Percentiles rank a stretch among this genome's conserved stretches.
phyloP scores from a whole-genome alignment of 2,113 vertebrate genomes.

The Clarias macrocephalus region DNA sequence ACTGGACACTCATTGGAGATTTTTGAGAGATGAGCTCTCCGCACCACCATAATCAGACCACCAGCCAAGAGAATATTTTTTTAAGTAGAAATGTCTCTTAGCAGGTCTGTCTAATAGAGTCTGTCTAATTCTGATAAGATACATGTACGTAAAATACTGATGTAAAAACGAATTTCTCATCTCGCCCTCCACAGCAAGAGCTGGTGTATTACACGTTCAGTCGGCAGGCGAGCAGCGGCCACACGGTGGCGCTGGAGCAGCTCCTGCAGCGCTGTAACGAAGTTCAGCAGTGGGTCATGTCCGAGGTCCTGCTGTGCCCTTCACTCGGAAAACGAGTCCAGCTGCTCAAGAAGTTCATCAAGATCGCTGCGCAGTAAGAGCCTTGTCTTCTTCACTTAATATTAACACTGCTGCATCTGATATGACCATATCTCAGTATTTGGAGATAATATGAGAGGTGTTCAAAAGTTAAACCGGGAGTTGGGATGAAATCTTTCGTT shows the following conservation, averaged over 20 bases:
- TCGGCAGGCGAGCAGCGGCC: slow-evolving; percentile 80
- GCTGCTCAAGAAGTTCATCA: slow-evolving; percentile 98
- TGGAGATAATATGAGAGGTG: background rate
- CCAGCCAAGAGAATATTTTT: too few relatives aligned
- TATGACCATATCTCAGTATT: background rate
- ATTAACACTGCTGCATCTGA: background rate
- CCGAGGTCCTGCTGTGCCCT: slow-evolving; percentile 90
- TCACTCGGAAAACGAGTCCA: slow-evolving; percentile 94
- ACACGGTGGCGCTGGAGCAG: slow-evolving; percentile 87
- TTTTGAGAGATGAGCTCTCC: background rate
- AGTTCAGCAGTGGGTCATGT: slow-evolving; percentile 98
- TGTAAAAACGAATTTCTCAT: background rate
- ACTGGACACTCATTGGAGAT: background rate
- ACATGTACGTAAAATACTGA: background rate
- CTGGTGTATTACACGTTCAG: slow-evolving; percentile 95
- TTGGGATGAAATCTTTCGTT: too few relatives aligned
- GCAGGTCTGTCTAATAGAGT: background rate
- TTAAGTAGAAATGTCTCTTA: background rate
- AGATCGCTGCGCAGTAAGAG: slow-evolving; percentile 95
- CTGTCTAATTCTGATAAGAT: background rate
- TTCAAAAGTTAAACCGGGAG: too few relatives aligned
- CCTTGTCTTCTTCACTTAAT: background rate
- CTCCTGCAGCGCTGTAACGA: slow-evolving; percentile 95
- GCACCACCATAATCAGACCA: too few relatives aligned
- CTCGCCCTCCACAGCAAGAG: slow-evolving; percentile 83